These are phyloP conservation scores for Coremacera marginata DNA, from an alignment of 2,888 invertebrate species.

Conservation along the genomic window DNA sequence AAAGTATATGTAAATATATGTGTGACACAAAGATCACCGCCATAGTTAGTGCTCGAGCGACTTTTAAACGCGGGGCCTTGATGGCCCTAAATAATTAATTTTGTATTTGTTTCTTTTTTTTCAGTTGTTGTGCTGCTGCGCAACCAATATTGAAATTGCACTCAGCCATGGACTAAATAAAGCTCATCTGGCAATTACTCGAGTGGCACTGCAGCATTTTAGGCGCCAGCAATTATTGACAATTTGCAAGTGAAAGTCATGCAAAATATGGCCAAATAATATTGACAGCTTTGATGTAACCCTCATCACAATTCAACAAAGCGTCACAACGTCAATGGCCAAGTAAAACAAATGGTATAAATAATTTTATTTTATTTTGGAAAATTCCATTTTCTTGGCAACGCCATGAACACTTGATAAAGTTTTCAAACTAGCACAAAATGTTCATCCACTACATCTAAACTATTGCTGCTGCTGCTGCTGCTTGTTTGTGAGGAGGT, in stretches of 20 bases:
- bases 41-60: neutral
- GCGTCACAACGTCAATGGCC: neutral
- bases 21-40: neutral
- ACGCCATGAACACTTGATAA: constrained; percentile 37
- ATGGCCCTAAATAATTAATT: constrained; percentile 9
- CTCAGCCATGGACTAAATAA: neutral
- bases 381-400: constrained; percentile 42
- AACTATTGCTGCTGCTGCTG: constrained; percentile 8
- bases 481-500: neutral
- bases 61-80: neutral
- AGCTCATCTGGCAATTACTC: neutral
- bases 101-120: neutral
- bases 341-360: constrained; percentile 32
- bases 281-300: too few relatives aligned
- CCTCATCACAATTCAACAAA: neutral
- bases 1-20: neutral
- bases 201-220: neutral
- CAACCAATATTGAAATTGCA: constrained; percentile 14
- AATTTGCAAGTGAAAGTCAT: neutral
- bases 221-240: neutral
- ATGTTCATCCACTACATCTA: constrained; percentile 18
- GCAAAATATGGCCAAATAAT: too few relatives aligned
- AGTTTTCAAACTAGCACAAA: constrained; percentile 34
- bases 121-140: neutral
- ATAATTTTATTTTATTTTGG: constrained; percentile 32